Percentiles rank a stretch among this genome's conserved stretches.
Conservation (phyloP, 2,888 invertebrate species). For the Spodoptera picta region DNA sequence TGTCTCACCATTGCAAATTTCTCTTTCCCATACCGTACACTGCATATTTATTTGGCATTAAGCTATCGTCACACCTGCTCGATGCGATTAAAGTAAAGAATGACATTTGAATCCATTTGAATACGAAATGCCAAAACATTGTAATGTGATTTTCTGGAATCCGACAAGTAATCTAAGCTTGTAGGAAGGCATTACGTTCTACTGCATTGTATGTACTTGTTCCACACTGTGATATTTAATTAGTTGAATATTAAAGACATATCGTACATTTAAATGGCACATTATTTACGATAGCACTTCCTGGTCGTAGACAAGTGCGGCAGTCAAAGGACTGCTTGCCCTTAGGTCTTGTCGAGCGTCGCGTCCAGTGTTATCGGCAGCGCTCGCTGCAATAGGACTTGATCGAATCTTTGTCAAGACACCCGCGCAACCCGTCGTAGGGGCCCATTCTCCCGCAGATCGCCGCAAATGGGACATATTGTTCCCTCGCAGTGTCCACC, state of each 20-base stretch:
- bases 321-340: conserved; percentile 54
- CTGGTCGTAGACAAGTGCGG: conserved; percentile 45
- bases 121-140: conserved; percentile 44
- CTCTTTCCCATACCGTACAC: conserved; percentile 83
- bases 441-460: conserved; percentile 51
- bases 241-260: conserved; percentile 46
- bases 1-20: conserved; percentile 84
- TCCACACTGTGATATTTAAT: conserved; percentile 35
- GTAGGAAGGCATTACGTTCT: conserved; percentile 22
- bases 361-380: conserved; percentile 52
- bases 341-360: conserved; percentile 52
- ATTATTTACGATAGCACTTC: conserved; percentile 49
- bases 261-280: conserved; percentile 50
- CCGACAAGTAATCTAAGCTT: conserved; percentile 20
- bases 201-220: conserved; percentile 5
- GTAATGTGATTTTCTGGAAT: conserved; percentile 33
- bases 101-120: conserved; percentile 55
- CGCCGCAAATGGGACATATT: conserved; percentile 63
- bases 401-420: conserved; percentile 57
- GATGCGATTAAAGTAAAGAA: conserved; percentile 64
- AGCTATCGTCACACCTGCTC: conserved; percentile 69
- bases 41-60: conserved; percentile 78
- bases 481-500: conserved; percentile 64
- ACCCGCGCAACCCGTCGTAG: conserved; percentile 54
- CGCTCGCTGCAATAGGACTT: conserved; percentile 53